Evolutionary conservation across 2,888 invertebrate species (phyloP).

Genomic region (Capitulum mitella): DNA sequence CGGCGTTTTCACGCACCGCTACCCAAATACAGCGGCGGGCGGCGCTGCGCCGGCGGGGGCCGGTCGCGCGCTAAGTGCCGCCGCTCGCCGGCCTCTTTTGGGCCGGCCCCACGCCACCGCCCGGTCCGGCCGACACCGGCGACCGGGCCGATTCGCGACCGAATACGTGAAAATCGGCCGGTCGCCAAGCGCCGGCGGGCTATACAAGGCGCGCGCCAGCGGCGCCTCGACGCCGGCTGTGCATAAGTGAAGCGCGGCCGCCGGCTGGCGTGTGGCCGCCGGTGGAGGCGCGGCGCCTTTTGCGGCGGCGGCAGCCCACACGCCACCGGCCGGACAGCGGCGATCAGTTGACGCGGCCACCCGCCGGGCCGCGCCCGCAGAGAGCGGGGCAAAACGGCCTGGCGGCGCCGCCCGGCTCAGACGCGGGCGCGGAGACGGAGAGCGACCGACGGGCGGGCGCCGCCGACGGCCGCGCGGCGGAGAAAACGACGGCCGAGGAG

Average conservation of each 20-base stretch:
- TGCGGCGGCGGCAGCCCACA: not conserved
- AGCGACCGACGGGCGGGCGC: no score
- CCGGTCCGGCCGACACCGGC: no score
- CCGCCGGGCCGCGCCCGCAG: no score
- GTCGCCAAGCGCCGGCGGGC: not conserved
- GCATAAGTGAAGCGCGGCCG: not conserved
- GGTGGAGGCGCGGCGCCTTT: not conserved
- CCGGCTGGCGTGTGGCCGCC: not conserved
- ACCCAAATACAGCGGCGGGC: not conserved
- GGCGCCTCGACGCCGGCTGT: not conserved
- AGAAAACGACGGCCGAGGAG: no score
- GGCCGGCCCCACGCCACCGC: not conserved
- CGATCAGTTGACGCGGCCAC: no score
- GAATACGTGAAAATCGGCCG: not conserved
- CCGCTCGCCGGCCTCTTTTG: not conserved
- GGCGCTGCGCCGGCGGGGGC: not conserved
- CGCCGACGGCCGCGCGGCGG: no score
- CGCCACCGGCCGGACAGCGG: not conserved
- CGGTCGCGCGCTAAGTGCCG: not conserved
- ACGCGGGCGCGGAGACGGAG: no score
- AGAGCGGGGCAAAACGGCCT: no score
- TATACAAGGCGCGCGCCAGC: not conserved
- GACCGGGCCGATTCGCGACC: not conserved
- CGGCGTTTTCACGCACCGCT: not conserved
- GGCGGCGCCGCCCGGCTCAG: not conserved